phyloP scores from a whole-genome alignment of 2,797 vertebrate species.

The Chloroceryle inda region DNA sequence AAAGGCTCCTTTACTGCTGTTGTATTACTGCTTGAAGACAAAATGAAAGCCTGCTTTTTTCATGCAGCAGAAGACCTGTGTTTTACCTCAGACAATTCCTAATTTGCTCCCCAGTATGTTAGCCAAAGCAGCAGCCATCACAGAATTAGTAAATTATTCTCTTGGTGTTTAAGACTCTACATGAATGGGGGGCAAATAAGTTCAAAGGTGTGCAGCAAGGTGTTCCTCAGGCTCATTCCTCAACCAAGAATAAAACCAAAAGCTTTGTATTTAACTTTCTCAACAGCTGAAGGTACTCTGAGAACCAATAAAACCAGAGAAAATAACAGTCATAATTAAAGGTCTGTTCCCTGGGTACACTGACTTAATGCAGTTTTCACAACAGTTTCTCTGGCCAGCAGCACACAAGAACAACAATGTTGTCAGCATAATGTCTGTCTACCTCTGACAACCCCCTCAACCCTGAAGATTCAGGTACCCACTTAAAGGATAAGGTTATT shows the following conservation, averaged over 20 bases:
- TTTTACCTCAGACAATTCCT: not conserved
- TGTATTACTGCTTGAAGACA: not conserved
- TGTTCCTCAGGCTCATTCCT: not conserved
- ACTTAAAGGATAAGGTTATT: not conserved
- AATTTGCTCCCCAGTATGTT: not conserved
- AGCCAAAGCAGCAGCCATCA: not conserved
- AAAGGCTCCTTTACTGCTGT: not conserved
- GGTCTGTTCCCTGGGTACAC: not conserved
- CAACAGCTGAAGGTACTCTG: not conserved
- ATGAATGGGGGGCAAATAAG: not conserved
- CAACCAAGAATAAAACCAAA: not conserved
- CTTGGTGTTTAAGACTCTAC: not conserved
- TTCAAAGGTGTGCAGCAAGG: not conserved
- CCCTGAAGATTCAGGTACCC: not conserved
- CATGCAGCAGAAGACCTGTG: not conserved
- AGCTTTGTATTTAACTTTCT: not conserved
- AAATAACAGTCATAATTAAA: not conserved
- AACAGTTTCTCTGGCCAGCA: not conserved
- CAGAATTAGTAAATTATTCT: not conserved
- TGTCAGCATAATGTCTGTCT: not conserved
- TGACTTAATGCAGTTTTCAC: not conserved
- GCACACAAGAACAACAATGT: not conserved
- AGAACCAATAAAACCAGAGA: not conserved
- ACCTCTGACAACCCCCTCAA: rapidly evolving
- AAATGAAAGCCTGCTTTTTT: not conserved